Evolutionary conservation across 2,113 vertebrate genomes (phyloP).

Genomic region (Egretta garzetta): DNA sequence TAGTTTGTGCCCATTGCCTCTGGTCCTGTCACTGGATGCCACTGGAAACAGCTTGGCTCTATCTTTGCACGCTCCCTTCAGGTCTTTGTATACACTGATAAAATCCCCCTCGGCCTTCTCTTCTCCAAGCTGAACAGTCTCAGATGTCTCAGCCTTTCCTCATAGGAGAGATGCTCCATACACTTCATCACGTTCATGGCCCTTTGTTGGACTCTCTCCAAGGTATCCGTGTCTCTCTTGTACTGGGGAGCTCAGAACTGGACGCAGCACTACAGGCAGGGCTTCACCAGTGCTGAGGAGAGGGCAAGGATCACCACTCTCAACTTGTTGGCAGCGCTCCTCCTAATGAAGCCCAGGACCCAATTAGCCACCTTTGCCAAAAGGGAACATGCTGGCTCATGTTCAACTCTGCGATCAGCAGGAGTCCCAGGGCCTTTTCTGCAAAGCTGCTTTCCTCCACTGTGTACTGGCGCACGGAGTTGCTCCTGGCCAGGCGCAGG

Average conservation of each 20-base stretch:
- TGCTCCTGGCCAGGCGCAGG: fast-evolving
- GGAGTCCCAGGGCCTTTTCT: neutral
- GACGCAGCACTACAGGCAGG: neutral
- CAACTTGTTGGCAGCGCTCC: neutral
- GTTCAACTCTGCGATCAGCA: fast-evolving
- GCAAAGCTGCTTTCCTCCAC: neutral
- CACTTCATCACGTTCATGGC: fast-evolving
- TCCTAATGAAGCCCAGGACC: neutral
- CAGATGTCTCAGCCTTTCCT: neutral
- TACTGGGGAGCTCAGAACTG: neutral
- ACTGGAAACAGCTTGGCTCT: neutral
- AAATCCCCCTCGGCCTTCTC: neutral
- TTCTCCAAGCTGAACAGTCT: neutral
- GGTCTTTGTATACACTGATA: fast-evolving
- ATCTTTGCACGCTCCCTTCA: neutral
- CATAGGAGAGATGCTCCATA: fast-evolving
- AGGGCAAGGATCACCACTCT: neutral
- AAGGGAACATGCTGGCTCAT: fast-evolving
- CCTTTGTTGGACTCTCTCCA: neutral
- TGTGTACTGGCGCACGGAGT: fast-evolving
- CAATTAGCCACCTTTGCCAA: neutral
- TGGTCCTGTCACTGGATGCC: neutral
- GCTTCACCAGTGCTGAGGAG: neutral
- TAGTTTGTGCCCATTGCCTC: neutral
- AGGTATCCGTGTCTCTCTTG: fast-evolving